Base-by-base conservation (phyloP, 2,888 invertebrate genomes). In the Sarcophaga rosellei region DNA sequence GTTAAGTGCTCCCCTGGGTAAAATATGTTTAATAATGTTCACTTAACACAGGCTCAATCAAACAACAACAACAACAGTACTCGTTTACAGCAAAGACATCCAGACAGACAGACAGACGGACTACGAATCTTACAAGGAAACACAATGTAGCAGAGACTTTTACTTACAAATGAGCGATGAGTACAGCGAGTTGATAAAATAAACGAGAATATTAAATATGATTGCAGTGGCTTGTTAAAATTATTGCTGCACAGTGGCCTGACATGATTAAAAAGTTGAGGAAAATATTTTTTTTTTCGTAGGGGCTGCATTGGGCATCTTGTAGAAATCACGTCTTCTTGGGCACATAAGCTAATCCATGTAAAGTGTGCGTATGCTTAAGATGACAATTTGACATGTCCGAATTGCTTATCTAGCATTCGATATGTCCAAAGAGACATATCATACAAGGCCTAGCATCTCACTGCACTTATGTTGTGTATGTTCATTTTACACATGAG, bases 151-250 rank as follows among this genome's bases (percentile, higher is more conserved):
- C 53, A 53, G 17, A 12, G 15, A 53, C 12, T 53, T 76, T 65
- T 70, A 59, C 65, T 66, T 65, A 73, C 75, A 74, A 57, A 81
- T 65, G 35, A 35, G 35, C 35, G 35, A 53, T 53, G 12, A 12
- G 17, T 53, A 75, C 69, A 35, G 35, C 35, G 35, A 35, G 80
- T 87, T 78, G 78, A 83, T 87, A 85, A 79, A 88, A 83, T 88
- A 86, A 69, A 87, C 70, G 44, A 78, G 91, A 90, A 90, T 92
- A 92, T 92, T 92, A 92, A 92, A 92, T 92, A 92, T 53, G 53
- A 53, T 91, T 92, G 91, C 92, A 91, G 90, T 91, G 90, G 91
- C 92, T 92, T 91, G 92, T 91, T 91, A 91, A 92, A 91, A 86
- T 86, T 81, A 80, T 68, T 80, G 44, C 8, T 10, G 84, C 69